Evolutionary conservation across 2,113 vertebrate genomes (phyloP).

Genomic region (Chaetops frenatus): DNA sequence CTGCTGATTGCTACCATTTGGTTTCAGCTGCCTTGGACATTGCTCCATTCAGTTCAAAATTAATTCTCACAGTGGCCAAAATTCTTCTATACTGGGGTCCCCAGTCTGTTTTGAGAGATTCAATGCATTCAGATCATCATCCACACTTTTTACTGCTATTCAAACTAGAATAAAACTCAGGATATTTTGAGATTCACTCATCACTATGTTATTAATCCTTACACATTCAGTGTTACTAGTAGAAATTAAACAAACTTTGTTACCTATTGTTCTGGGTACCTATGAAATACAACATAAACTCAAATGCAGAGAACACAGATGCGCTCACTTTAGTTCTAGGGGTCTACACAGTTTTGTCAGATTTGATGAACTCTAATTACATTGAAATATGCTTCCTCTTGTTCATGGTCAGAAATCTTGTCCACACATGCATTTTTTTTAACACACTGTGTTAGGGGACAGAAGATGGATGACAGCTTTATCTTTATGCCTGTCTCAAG

Average conservation of each 20-base stretch:
- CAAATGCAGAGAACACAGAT: not conserved
- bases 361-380: not conserved
- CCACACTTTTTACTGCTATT: not conserved
- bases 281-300: not conserved
- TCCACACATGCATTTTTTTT: not conserved
- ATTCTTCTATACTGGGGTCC: not conserved
- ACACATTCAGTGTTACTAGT: not conserved
- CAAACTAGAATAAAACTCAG: not conserved
- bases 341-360: not conserved
- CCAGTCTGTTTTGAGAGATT: not conserved
- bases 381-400: not conserved
- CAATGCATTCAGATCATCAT: not conserved
- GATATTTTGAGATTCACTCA: not conserved
- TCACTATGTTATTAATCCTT: not conserved
- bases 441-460: not conserved
- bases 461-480: not conserved
- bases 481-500: not conserved
- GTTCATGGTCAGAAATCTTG: not conserved
- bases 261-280: not conserved
- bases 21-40: not conserved
- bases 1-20: constrained; percentile 22
- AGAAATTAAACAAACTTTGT: not conserved
- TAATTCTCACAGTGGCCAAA: not conserved
- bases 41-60: not conserved
- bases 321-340: not conserved